Evolutionary conservation across 2,797 vertebrate species (phyloP).

Genomic region (Hoplostethus atlanticus): DNA sequence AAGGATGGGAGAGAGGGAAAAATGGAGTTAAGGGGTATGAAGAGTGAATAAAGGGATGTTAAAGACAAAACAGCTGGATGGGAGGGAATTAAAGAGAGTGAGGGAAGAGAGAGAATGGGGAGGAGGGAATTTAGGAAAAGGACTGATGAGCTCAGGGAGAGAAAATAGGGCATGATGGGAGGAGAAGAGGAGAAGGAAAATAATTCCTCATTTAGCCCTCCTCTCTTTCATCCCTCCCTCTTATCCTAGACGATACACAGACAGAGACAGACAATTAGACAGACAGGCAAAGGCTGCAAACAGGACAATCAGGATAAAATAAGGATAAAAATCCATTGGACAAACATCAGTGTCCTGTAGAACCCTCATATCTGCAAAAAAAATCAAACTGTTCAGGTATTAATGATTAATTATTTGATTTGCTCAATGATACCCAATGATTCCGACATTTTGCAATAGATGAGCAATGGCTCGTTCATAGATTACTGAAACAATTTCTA

Average conservation of each 20-base stretch:
- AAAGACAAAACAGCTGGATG: background rate
- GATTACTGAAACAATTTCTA: background rate
- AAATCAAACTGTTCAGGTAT: background rate
- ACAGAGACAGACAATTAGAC: background rate
- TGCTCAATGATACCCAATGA: background rate
- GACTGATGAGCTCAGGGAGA: slow-evolving; percentile 5
- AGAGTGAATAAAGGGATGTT: no score
- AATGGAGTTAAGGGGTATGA: background rate
- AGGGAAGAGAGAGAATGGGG: background rate
- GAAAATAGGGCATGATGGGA: background rate
- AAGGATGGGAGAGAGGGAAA: background rate
- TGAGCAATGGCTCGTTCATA: background rate
- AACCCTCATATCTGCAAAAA: background rate
- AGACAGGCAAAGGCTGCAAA: background rate
- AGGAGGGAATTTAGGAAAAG: background rate
- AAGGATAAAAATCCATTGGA: background rate
- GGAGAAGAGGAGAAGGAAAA: slow-evolving; percentile 2
- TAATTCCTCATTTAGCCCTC: background rate
- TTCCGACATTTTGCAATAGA: background rate
- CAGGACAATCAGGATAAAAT: background rate
- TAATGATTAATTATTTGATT: background rate
- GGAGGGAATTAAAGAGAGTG: background rate
- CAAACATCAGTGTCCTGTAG: background rate
- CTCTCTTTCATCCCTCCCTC: background rate
- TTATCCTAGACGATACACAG: background rate